Conservation (phyloP, 2,113 vertebrate genomes). For the Trachemys scripta region DNA sequence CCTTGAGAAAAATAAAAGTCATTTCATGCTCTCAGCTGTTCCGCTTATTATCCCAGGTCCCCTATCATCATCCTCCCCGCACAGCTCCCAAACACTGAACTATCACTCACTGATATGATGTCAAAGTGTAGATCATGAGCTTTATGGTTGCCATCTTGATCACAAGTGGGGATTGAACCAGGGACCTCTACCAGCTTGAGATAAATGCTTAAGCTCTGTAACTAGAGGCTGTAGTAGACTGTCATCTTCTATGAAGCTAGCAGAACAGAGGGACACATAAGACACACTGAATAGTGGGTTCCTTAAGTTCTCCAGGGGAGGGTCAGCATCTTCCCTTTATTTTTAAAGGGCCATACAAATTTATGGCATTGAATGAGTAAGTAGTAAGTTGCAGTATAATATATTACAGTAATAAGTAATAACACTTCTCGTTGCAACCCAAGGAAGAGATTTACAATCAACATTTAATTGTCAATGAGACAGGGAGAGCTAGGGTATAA, state of each 20-base stretch:
- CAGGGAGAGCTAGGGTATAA: not conserved
- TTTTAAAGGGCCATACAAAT: not conserved
- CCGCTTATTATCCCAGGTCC: not conserved
- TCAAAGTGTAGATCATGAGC: not conserved
- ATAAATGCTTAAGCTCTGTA: not conserved
- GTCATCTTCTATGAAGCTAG: not conserved
- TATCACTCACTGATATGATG: not conserved
- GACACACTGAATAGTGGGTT: not conserved
- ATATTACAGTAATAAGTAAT: too few relatives aligned
- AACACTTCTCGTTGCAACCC: not conserved
- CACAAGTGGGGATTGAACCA: not conserved
- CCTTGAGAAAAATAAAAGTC: not conserved
- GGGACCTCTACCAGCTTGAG: not conserved
- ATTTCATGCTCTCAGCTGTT: not conserved
- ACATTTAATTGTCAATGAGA: not conserved
- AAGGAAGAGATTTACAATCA: not conserved
- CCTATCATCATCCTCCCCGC: not conserved
- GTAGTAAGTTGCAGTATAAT: not conserved
- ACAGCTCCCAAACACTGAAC: too few relatives aligned
- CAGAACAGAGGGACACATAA: not conserved
- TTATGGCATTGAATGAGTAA: not conserved
- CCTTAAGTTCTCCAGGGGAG: not conserved
- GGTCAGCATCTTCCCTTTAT: not conserved
- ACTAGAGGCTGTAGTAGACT: not conserved
- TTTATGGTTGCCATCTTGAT: not conserved